A percentile compares a stretch with the other conserved stretches of the same genome.
phyloP scores from a whole-genome alignment of 2,113 vertebrate species.

The Hemiprocne comata region DNA sequence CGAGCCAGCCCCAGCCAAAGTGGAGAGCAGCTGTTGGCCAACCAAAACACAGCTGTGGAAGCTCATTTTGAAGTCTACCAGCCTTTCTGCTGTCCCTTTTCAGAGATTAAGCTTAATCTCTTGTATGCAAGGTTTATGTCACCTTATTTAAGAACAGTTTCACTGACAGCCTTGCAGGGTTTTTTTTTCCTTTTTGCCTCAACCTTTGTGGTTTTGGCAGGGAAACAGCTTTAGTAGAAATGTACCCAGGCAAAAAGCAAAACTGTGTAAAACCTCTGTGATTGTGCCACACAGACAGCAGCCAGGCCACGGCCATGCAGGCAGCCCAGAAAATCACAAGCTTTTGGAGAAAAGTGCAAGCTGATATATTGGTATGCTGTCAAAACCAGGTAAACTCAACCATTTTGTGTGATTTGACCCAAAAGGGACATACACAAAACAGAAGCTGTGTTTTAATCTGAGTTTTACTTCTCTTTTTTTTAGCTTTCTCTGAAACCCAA shows the following conservation, averaged over 20 bases:
- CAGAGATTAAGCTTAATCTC: conserved; percentile 37
- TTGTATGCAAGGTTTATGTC: not conserved
- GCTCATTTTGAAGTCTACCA: conserved; percentile 37
- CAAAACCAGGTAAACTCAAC: rapidly evolving
- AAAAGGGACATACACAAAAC: not conserved
- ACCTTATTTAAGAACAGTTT: conserved; percentile 4
- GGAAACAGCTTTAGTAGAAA: not conserved
- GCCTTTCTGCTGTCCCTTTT: conserved; percentile 27
- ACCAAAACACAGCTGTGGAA: conserved; percentile 53
- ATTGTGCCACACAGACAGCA: not conserved
- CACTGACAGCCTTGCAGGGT: not conserved
- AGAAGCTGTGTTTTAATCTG: not conserved
- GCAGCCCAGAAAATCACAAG: rapidly evolving
- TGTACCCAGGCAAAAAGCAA: not conserved
- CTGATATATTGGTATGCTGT: not conserved
- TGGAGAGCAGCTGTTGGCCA: conserved; percentile 13
- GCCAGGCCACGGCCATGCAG: not conserved
- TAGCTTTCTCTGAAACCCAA: not conserved
- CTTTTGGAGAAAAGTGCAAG: not conserved
- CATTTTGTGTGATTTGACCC: not conserved
- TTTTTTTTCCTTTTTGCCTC: not conserved
- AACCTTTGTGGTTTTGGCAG: conserved; percentile 20
- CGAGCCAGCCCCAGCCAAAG: not conserved
- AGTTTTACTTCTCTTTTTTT: not conserved
- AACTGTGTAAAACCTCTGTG: not conserved